These are phyloP conservation scores for Xyrichtys novacula DNA, from an alignment of 2,797 vertebrate species.

Conservation along the genomic window DNA sequence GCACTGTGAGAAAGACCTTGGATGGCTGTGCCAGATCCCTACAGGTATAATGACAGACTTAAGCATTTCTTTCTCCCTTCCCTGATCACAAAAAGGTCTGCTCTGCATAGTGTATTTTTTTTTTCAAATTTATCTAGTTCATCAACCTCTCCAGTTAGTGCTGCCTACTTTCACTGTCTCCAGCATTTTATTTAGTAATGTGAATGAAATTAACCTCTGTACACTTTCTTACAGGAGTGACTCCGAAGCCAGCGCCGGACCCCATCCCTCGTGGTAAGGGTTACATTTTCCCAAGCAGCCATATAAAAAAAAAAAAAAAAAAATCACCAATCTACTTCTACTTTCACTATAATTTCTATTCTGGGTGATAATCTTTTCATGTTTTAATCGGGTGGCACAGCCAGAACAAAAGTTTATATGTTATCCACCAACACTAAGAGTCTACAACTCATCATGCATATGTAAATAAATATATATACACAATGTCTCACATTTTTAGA, in stretches of 20 bases:
- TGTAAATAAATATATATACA: not conserved
- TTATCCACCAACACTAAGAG: not conserved
- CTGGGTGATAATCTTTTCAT: no score
- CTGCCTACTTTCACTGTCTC: not conserved
- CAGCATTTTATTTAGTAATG: not conserved
- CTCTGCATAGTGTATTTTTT: not conserved
- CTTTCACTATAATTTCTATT: no score
- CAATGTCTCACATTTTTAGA: constrained; percentile 84
- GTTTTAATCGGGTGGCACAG: no score
- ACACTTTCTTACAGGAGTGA: constrained; percentile 80
- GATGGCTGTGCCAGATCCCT: constrained; percentile 90
- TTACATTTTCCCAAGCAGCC: not conserved
- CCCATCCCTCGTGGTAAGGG: constrained; percentile 27
- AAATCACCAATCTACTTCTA: not conserved
- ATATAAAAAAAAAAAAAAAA: not conserved
- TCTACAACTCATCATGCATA: not conserved
- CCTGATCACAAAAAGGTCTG: not conserved
- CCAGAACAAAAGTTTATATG: no score
- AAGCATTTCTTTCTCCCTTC: not conserved
- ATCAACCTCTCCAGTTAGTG: not conserved
- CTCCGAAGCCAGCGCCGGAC: constrained; percentile 78
- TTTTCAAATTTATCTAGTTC: not conserved
- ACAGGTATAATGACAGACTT: constrained; percentile 82
- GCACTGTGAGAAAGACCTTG: constrained; percentile 83
- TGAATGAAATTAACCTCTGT: not conserved